Evolutionary conservation across 2,797 vertebrate genomes (phyloP), one percentile per base, ranked within the genome.

Genomic region (Chelonia mydas): DNA sequence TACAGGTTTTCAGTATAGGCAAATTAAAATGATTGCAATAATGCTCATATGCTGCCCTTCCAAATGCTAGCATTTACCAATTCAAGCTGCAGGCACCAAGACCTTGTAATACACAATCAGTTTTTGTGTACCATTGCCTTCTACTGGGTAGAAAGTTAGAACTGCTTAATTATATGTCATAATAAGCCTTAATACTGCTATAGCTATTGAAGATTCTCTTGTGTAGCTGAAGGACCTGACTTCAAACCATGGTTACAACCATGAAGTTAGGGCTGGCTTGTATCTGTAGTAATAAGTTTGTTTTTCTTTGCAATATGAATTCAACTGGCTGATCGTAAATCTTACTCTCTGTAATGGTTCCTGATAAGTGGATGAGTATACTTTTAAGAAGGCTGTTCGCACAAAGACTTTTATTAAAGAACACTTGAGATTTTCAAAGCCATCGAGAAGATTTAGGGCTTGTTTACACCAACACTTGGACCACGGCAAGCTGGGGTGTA

Each of bases 101-200:
- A 15, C 41, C 68, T 45, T 37, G 74, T n/a, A 13, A 78, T 81
- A 53, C 6, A 2, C 0, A 0, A 37, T 59, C 61, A 95, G 95
- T 84, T 92, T 96, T 95, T 95, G 91, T 96, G 78, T 89, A 0
- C 93, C 96, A 72, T 91, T 97, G 97, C 97, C 96, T 96, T 97
- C 96, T 97, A 8, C 97, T 96, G 97, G 96, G 95, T 68, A 92
- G 28, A 90, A 65, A 83, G 11, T 84, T 94, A 49, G 88, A 59
- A 9, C 88, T 0, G 1, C 85, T 78, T 37, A 3, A 0, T 11
- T 8, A 2, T 25, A 4, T 83, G 28, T 31, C 11, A 0, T 2
- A 0, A 0, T 1, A 55, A 80, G 77, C 49, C 45, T 19, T 0
- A 5, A 45, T 55, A 72, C 47, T 50, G 0, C 3, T 1, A 1